Percentiles rank a stretch among this genome's conserved stretches.
These are phyloP conservation scores for Brachionus paranguensis DNA, from an alignment of 1,140 invertebrate genomes.

Conservation along the genomic window DNA sequence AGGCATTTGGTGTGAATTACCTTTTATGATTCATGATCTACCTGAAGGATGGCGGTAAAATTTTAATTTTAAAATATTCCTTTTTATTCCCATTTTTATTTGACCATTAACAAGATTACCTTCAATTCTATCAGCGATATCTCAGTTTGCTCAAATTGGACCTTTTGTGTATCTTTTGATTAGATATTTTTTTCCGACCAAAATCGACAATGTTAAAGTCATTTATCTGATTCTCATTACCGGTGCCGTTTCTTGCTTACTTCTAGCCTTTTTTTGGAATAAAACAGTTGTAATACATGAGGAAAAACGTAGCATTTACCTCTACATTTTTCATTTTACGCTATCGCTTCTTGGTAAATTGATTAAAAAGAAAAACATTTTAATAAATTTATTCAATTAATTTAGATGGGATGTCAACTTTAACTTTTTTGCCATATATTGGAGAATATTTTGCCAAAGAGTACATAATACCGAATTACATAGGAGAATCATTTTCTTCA, in stretches of 20 bases:
- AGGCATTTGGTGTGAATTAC: constrained; percentile 68
- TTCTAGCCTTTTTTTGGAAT: constrained; percentile 72
- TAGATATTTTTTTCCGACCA: constrained; percentile 52
- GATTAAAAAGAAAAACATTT: background rate
- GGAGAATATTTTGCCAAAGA: constrained; percentile 31
- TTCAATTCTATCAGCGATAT: constrained; percentile 44
- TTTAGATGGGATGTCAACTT: constrained; percentile 29
- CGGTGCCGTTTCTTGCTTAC: constrained; percentile 63
- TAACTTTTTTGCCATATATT: constrained; percentile 32
- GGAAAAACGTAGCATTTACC: constrained; percentile 10
- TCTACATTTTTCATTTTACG: constrained; percentile 4
- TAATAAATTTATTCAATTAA: background rate
- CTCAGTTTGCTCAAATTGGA: constrained; percentile 79
- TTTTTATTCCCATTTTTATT: background rate
- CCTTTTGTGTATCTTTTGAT: constrained; percentile 65
- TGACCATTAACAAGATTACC: background rate
- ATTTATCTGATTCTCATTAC: constrained; percentile 66
- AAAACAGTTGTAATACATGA: constrained; percentile 59
- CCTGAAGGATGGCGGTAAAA: constrained; percentile 83
- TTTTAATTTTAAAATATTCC: constrained; percentile 68
- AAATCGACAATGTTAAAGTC: constrained; percentile 46
- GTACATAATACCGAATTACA: constrained; percentile 61
- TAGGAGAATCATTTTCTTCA: constrained; percentile 76
- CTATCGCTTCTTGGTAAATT: background rate
- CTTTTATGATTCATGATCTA: constrained; percentile 67